Evolutionary conservation across 2,888 invertebrate genomes (phyloP).

Genomic region (Epistrophe eligans): DNA sequence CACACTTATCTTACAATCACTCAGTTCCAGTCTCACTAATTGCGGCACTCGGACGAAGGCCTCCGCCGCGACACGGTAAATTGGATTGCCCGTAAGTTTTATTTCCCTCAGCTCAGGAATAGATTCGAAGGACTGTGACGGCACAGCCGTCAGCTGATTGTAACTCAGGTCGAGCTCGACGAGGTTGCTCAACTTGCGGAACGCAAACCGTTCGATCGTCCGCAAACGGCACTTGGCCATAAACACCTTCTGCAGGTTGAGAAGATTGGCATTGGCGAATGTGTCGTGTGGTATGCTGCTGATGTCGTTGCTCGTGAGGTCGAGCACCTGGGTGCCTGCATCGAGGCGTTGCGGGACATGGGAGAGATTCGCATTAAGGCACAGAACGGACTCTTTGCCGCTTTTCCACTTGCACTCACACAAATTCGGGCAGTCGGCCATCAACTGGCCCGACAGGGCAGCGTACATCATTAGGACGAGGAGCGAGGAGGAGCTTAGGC

Average conservation of each 20-base stretch:
- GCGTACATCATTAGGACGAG: conserved; percentile 76
- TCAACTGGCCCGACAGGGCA: conserved; percentile 78
- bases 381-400: conserved; percentile 93
- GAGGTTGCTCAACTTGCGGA: conserved; percentile 91
- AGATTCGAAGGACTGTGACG: conserved; percentile 89
- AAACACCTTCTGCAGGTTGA: conserved; percentile 92
- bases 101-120: conserved; percentile 90
- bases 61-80: conserved; percentile 88
- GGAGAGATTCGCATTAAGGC: conserved; percentile 90
- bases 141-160: conserved; percentile 88
- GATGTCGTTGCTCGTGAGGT: conserved; percentile 90
- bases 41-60: conserved; percentile 88
- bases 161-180: conserved; percentile 92
- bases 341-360: conserved; percentile 90
- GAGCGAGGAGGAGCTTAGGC: conserved; percentile 66
- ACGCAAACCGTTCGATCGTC: conserved; percentile 89
- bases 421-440: conserved; percentile 89
- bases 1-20: conserved; percentile 88
- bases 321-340: conserved; percentile 91
- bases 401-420: conserved; percentile 96
- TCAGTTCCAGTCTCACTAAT: conserved; percentile 89
- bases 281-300: conserved; percentile 88
- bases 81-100: conserved; percentile 90
- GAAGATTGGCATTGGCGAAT: conserved; percentile 89
- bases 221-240: conserved; percentile 89